phyloP scores from a whole-genome alignment of 2,797 vertebrate species.

The Hirundo rustica region DNA sequence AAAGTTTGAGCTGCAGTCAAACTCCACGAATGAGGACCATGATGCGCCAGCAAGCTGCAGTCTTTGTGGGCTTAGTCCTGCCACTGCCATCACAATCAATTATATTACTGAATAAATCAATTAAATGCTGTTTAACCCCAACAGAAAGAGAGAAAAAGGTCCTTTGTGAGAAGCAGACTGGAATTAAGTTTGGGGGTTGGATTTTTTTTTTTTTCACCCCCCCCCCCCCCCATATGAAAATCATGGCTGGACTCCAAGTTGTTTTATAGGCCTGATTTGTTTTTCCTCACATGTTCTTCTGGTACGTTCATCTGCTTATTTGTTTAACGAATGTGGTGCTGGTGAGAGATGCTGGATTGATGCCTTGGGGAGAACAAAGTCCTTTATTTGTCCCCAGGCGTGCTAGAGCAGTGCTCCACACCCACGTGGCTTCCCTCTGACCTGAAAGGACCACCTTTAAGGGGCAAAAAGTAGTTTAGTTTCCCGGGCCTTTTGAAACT shows the following conservation, averaged over 20 bases:
- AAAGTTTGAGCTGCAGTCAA: neutral
- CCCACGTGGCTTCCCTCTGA: neutral
- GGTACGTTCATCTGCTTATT: conserved; percentile 47
- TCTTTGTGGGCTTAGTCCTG: neutral
- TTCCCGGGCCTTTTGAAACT: neutral
- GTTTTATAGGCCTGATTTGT: neutral
- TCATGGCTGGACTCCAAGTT: conserved; percentile 29
- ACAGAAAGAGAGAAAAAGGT: neutral
- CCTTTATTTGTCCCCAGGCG: conserved; percentile 23
- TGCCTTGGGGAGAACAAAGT: conserved; percentile 18
- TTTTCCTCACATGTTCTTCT: neutral
- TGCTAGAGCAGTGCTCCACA: neutral
- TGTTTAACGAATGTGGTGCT: conserved; percentile 7
- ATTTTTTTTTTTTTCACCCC: neutral
- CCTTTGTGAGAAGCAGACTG: neutral
- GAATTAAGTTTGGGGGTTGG: neutral
- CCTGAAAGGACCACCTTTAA: conserved; percentile 66
- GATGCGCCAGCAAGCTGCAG: neutral
- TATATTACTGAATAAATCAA: conserved; percentile 33
- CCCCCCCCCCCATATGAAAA: conserved; percentile 17
- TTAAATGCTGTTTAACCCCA: conserved; percentile 35
- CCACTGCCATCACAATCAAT: conserved; percentile 20
- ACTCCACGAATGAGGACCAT: neutral
- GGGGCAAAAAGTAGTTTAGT: conserved; percentile 1
- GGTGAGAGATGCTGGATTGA: conserved; percentile 32